These are phyloP conservation scores for Eubucco bourcierii DNA, from an alignment of 2,113 vertebrate genomes.

Conservation along the genomic window DNA sequence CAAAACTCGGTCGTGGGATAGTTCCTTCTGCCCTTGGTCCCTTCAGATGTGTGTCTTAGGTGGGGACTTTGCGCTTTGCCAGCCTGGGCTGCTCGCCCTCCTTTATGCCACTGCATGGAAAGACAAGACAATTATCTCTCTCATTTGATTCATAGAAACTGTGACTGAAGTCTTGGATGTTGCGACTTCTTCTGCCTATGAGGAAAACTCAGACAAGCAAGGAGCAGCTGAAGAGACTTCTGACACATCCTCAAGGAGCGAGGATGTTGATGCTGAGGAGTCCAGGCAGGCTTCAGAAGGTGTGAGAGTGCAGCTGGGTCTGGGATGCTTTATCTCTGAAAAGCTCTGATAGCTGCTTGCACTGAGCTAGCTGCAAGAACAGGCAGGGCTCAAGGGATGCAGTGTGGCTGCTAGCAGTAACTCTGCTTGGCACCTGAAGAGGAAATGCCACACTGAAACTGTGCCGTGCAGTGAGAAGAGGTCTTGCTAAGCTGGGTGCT, in stretches of 20 bases:
- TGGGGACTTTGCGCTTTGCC: background rate
- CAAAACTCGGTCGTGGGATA: background rate
- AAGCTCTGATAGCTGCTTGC: background rate
- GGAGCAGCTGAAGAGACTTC: slow-evolving; percentile 11
- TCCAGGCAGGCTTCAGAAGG: background rate
- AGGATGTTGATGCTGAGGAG: background rate
- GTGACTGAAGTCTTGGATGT: slow-evolving; percentile 1
- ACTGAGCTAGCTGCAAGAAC: background rate
- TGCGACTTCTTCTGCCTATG: slow-evolving; percentile 4
- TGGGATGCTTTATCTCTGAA: background rate
- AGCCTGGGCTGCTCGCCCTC: background rate
- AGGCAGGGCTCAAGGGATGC: background rate
- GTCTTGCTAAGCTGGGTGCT: rapidly evolving
- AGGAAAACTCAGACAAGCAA: slow-evolving; percentile 18
- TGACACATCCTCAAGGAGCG: background rate
- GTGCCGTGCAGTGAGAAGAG: background rate
- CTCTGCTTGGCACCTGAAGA: background rate
- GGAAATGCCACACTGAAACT: background rate
- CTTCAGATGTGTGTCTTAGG: background rate
- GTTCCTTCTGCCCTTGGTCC: background rate
- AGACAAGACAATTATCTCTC: slow-evolving; percentile 1
- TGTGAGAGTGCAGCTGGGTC: background rate
- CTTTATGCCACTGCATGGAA: background rate
- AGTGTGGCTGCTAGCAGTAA: background rate
- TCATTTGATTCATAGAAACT: slow-evolving; percentile 40